Base-by-base conservation (phyloP, 2,888 invertebrate species). In the Agrenia bidenticulata region DNA sequence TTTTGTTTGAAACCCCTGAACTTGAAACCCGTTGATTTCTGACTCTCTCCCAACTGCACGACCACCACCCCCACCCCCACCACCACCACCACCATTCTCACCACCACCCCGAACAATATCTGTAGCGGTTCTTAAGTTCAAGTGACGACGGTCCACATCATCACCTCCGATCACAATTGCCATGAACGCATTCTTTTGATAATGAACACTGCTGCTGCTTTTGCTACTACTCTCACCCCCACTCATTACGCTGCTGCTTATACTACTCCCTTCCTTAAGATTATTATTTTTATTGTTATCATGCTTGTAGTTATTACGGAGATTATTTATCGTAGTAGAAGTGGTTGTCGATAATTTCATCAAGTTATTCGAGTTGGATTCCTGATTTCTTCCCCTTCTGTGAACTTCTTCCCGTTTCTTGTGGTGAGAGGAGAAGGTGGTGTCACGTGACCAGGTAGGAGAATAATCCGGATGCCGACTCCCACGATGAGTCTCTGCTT, bases 91-190 rank as follows among this genome's bases (percentile, higher is more conserved):
- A 17, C 9, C n/a, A 5, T 15, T 19, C n/a, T 19, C 45, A 15
- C 5, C 45, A 45, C n/a, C 45, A 15, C 5, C 19, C 45, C n/a
- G 4, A 15, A 5, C 45, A 9, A 5, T 19, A 45, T 9, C 15
- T 4, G 5, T n/a, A 45, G 19, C 11, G 13, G 51, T 23, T 21
- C 13, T 19, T 23, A 51, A 51, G 24, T 51, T 21, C 24, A 24
- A 51, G 51, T 51, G 23, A 51, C 13, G 51, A 51, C 51, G 51
- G 19, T 51, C 51, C 51, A 51, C 57, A 57, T 26, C 57, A 57
- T 24, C 58, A 51, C 63, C 51, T 24, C 63, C 63, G 42, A 63
- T 63, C 58, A 63, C 63, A 39, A 63, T 37, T 27, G 39, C 37
- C 63, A 63, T 58, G 58, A 63, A 63, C 58, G 56, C 45, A 15